These are phyloP conservation scores for Rhea pennata DNA, from an alignment of 2,113 vertebrate species.

Conservation along the genomic window DNA sequence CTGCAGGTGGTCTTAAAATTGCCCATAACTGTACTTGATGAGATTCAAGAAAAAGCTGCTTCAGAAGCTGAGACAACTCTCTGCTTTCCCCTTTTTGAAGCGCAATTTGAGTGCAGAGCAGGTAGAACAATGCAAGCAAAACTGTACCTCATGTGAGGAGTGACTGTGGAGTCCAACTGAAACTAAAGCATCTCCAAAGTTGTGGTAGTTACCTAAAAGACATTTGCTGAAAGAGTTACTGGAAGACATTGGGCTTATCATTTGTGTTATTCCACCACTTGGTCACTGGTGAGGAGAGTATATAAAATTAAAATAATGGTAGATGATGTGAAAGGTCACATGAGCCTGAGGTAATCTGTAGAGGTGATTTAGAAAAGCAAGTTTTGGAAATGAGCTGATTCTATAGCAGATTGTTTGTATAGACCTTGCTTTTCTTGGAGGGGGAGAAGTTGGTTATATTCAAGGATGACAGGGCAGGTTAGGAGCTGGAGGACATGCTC, in stretches of 20 bases:
- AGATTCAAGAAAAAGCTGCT: rapidly evolving
- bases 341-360: neutral
- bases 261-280: neutral
- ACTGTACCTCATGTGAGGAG: neutral
- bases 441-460: neutral
- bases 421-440: neutral
- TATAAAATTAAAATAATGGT: neutral
- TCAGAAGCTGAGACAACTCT: neutral
- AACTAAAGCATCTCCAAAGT: neutral
- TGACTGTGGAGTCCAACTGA: neutral
- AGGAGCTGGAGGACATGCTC: neutral
- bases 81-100: neutral
- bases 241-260: neutral
- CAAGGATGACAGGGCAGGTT: neutral
- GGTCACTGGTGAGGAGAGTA: neutral
- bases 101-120: neutral
- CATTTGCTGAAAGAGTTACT: neutral
- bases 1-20: neutral
- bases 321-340: neutral
- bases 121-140: neutral
- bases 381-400: neutral
- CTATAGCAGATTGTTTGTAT: neutral
- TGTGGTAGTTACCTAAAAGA: neutral
- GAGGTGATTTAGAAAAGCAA: neutral
- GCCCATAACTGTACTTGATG: neutral